Base-by-base conservation (phyloP, 2,888 invertebrate genomes). In the Neoitamus cyanurus region DNA sequence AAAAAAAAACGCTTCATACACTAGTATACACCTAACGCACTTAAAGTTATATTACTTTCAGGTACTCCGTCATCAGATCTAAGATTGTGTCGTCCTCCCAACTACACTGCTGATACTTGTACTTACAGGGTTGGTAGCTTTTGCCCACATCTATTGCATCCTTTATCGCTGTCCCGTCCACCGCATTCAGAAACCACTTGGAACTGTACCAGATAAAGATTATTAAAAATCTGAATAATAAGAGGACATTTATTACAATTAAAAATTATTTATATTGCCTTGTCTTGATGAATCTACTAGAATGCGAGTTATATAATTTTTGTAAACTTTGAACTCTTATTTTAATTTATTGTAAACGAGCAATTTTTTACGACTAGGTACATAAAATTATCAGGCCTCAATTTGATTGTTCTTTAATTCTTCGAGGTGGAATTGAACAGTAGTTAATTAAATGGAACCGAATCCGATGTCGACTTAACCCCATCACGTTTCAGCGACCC, bases 121-220 rank as follows among this genome's bases (percentile, higher is more conserved):
- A 87, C 0, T 89, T 88, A 85, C 93, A 93, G 87, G 90, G 90
- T 34, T 89, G 87, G 2, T 89, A 91, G 9, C 87, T 87, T 42
- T 91, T 90, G 0, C 93, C 93, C 5, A 91, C 88, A 84, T 92
- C 91, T 13, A 94, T 89, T 6, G 94, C 93, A 69, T 92, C 91
- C 77, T 92, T 91, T 0, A 94, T 90, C 0, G 93, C 92, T 0
- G 93, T 93, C 2, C 93, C 93, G 82, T 92, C 91, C 58, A 94
- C 89, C 15, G 90, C 86, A 3, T 89, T 86, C 0, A 89, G 88
- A 15, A 92, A 72, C 90, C 91, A 91, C 31, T 88, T 87, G 4
- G 90, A 89, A 84, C 91, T 91, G 9, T 5, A 58, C 11, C 0
- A 31, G 5, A 34, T 25, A 58, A 5, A 42, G 1, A 42, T 3